These are phyloP conservation scores for Atta colombica DNA, from an alignment of 1,140 invertebrate species.

Conservation along the genomic window DNA sequence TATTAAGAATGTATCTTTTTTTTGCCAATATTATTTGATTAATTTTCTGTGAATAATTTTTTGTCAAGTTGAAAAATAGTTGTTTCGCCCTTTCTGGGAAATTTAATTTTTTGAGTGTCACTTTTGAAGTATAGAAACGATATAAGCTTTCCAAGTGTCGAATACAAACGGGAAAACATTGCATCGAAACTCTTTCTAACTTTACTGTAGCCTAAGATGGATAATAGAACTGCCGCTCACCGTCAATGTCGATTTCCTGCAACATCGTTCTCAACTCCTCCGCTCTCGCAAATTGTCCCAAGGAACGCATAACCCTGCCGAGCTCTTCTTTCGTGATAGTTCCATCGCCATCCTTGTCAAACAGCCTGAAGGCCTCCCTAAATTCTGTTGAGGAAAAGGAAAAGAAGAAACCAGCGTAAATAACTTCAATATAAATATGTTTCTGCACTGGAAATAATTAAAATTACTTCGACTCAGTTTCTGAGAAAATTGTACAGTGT, in stretches of 20 bases:
- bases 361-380: slow-evolving; percentile 94
- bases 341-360: slow-evolving; percentile 96
- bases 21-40: no score
- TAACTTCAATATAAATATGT: background rate
- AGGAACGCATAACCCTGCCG: slow-evolving; percentile 93
- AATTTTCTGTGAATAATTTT: no score
- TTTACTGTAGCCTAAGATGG: slow-evolving; percentile 16
- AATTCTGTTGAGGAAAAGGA: slow-evolving; percentile 88
- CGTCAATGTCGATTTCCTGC: slow-evolving; percentile 96
- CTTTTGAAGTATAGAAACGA: no score
- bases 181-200: background rate
- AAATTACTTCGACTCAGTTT: background rate
- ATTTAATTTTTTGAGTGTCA: no score
- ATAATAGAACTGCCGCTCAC: slow-evolving; percentile 85
- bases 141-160: background rate
- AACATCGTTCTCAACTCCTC: slow-evolving; percentile 95
- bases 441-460: slow-evolving; percentile 3
- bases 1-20: no score
- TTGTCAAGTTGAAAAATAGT: no score
- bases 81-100: no score
- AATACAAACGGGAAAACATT: background rate
- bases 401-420: background rate
- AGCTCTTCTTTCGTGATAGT: slow-evolving; percentile 95
- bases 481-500: background rate
- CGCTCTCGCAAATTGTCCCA: slow-evolving; percentile 94